Conservation (phyloP, 2,888 invertebrate species). For the Leptogaster cylindrica region DNA sequence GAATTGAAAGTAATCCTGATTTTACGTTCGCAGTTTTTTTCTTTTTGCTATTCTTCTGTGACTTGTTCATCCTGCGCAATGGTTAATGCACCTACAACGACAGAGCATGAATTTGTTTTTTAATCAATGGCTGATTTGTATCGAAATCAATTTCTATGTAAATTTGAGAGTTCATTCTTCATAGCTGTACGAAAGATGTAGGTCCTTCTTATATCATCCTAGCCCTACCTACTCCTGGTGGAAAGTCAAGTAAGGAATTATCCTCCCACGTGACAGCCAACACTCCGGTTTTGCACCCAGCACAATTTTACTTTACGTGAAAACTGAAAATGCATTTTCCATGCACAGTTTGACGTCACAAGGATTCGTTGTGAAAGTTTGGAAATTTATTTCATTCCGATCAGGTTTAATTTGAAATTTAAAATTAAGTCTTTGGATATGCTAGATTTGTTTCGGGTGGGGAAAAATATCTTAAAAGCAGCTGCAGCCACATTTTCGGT, state of each 20-base stretch:
- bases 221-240: too few relatives aligned
- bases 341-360: too few relatives aligned
- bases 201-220: too few relatives aligned
- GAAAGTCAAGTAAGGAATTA: background rate
- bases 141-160: slow-evolving; percentile 37
- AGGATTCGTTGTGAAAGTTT: too few relatives aligned
- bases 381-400: too few relatives aligned
- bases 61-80: background rate
- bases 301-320: background rate
- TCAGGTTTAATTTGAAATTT: too few relatives aligned
- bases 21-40: too few relatives aligned
- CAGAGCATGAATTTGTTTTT: slow-evolving; percentile 1
- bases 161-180: background rate
- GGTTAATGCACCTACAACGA: background rate
- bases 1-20: too few relatives aligned
- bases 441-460: too few relatives aligned
- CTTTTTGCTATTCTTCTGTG: slow-evolving; percentile 23
- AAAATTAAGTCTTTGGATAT: too few relatives aligned
- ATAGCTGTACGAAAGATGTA: background rate
- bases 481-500: too few relatives aligned
- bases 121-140: slow-evolving; percentile 16
- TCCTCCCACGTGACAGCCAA: background rate
- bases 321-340: background rate
- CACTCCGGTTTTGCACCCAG: background rate
- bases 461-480: too few relatives aligned